Percentiles rank a stretch among this genome's conserved stretches.
Conservation (phyloP, 2,113 vertebrate genomes). For the Eira barbara region DNA sequence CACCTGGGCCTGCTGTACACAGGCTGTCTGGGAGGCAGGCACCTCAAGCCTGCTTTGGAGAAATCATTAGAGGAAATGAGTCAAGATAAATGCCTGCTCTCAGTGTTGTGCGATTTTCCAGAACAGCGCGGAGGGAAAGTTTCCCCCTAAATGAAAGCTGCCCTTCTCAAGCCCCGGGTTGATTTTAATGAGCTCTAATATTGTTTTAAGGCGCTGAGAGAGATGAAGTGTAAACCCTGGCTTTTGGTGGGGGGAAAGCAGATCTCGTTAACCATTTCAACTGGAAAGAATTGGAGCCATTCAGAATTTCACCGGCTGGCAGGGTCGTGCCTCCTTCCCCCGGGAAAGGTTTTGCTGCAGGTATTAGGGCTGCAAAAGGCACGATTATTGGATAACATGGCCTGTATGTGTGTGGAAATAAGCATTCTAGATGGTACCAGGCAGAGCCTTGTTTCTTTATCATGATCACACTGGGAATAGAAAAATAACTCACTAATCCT, state of each 20-base stretch:
- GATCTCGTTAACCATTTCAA: constrained; percentile 21
- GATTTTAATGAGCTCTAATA: constrained; percentile 46
- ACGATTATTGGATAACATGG: background rate
- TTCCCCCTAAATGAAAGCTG: constrained; percentile 37
- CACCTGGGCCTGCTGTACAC: background rate
- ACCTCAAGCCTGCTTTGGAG: background rate
- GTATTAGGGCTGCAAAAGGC: background rate
- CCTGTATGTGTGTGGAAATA: background rate
- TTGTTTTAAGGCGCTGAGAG: constrained; percentile 68
- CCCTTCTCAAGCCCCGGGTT: constrained; percentile 39
- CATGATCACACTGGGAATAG: background rate
- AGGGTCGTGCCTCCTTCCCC: background rate
- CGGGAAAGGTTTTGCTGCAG: background rate
- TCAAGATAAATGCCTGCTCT: constrained; percentile 35
- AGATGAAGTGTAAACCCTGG: background rate
- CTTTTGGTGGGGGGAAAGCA: background rate
- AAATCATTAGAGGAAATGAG: constrained; percentile 27
- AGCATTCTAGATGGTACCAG: background rate
- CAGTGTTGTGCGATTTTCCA: constrained; percentile 39
- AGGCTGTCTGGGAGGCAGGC: background rate
- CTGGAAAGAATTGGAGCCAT: constrained; percentile 21
- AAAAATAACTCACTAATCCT: background rate
- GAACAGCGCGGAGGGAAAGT: background rate
- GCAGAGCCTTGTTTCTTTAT: background rate
- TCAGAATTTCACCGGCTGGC: constrained; percentile 2